Base-by-base conservation (phyloP, 2,888 invertebrate species). In the Zootermopsis nevadensis region DNA sequence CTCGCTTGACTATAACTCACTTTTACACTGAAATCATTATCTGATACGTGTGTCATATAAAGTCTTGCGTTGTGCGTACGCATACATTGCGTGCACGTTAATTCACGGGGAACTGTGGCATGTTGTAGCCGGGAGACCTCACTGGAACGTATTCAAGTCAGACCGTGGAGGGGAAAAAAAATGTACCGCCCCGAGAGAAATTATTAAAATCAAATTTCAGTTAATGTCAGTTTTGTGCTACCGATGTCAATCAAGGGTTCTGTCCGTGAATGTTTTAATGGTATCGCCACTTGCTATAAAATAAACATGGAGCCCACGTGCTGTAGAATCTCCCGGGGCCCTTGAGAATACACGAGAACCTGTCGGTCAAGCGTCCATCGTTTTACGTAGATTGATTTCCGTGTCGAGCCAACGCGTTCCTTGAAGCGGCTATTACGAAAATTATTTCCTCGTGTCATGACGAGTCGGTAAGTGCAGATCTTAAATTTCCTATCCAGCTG, bases 161-260 rank as follows among this genome's bases (percentile, higher is more conserved):
- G 69, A 69, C 8, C 66, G 24, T 7, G 27, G 33, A 31, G 24
- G 33, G 27, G 66, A 30, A 48, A n/a, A 48, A 42, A 77, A 55
- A 55, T 30, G 2, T 22, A 27, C 77, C 55, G 1, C 55, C 31
- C 27, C 24, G n/a, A n/a, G 55, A 77, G 31, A 55, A 31, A 77
- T 77, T 55, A 77, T 77, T 77, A 77, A 77, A 77, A 77, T 77
- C 55, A 77, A 77, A 77, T 77, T 77, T 77, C 77, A 53, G 55
- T 77, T 77, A 77, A 77, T 33, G 77, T 77, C 77, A 77, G 77
- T 33, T 55, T 77, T 55, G 55, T 55, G 55, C 24, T 33, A 6
- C 42, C 30, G 77, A 77, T 77, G 77, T 77, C 77, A 77, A 77
- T 77, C 76, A 76, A 30, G 27, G 8, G 15, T 19, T 7, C 42